Evolutionary conservation across 2,113 vertebrate genomes (phyloP), one percentile per base, ranked within the genome.

Genomic region (Thomomys bottae): DNA sequence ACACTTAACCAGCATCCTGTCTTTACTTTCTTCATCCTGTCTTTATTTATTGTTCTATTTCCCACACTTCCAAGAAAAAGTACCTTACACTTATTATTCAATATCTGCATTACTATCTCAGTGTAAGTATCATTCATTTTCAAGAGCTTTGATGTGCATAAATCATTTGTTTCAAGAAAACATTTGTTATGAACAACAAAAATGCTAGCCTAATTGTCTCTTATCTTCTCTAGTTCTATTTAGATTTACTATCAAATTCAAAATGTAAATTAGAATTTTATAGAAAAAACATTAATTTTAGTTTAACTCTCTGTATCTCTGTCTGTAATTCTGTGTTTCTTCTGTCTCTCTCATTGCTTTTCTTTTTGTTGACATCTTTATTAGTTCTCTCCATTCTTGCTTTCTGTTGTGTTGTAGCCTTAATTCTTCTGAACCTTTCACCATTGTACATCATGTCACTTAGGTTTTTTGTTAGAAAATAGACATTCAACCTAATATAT

Each of bases 341-440:
- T 8, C 12, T 54, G 18, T 6, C 21, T 21, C 0, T 3, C 17
- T 8, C 32, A 32, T 57, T 34, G 30, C 17, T 70, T 54, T 85
- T 18, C 12, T 66, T 87, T 12, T 57, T 54, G 5, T 36, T 57
- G 26, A 2, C 9, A 14, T 32, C 4, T 57, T 71, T 81, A 34
- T 38, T 28, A 7, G 36, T 42, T 36, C 0, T 0, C 73, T 64
- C 30, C 36, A 3, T 32, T 1, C 4, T 12, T 32, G 15, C 3
- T 32, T 1, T 4, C 18, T 32, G 20, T 5, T 67, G 4, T 12
- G 49, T 30, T 1, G 40, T 4, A 63, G 0, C 17, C 18, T 49
- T 4, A 12, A 42, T 63, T 11, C 75, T 28, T 68, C 24, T 54
- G 61, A 75, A 11, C 1, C 6, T 7, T 78, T 90, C 14, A 15